phyloP scores from a whole-genome alignment of 2,797 vertebrate species.

The Ptychadena robeensis region DNA sequence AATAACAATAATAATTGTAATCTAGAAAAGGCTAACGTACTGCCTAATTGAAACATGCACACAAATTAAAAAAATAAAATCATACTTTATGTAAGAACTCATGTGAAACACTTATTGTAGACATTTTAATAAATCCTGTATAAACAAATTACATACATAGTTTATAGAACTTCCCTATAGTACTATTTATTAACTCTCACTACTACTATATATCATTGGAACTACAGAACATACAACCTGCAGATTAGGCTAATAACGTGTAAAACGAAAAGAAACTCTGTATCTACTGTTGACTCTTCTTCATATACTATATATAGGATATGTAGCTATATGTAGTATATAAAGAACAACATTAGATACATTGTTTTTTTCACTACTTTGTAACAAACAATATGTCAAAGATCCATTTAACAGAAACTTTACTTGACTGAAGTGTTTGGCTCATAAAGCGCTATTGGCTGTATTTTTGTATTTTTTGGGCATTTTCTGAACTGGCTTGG shows the following conservation, averaged over 20 bases:
- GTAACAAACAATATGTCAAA: too few species aligned
- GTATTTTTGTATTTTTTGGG: neutral
- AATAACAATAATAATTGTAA: neutral
- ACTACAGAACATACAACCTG: neutral
- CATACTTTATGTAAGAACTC: too few species aligned
- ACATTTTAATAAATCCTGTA: too few species aligned
- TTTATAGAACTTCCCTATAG: neutral
- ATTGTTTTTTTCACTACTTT: neutral
- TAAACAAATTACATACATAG: too few species aligned
- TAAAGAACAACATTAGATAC: neutral
- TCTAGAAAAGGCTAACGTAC: neutral
- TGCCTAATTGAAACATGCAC: neutral
- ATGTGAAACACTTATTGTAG: too few species aligned
- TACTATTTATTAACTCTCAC: neutral
- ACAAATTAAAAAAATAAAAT: neutral
- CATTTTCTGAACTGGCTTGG: slow-evolving; percentile 10
- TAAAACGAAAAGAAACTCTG: neutral
- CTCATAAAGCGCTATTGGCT: neutral
- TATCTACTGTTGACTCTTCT: too few species aligned
- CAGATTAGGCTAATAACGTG: too few species aligned
- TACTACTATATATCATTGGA: neutral
- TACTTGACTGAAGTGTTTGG: neutral
- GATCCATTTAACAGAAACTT: too few species aligned
- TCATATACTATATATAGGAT: too few species aligned
- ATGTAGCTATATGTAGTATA: too few species aligned